Conservation (phyloP, 2,888 invertebrate species). For the Adelognathus sp. region DNA sequence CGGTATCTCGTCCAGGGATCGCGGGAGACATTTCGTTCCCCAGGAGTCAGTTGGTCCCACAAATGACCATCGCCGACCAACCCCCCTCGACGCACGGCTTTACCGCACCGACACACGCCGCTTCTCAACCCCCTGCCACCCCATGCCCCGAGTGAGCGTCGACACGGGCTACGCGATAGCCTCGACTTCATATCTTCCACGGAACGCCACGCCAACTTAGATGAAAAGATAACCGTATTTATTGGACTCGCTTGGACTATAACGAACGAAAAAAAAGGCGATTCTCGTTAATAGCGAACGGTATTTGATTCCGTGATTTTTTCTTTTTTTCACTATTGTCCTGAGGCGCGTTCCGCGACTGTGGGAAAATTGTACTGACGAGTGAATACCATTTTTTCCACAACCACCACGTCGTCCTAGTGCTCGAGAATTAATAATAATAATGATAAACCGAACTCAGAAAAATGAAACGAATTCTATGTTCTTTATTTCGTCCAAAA, state of each 20-base stretch:
- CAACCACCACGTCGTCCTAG: too few species aligned
- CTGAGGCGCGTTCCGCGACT: too few species aligned
- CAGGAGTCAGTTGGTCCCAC: conserved; percentile 73
- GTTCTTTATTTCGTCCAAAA: too few species aligned
- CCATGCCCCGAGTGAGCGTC: conserved; percentile 47
- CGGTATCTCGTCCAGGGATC: conserved; percentile 79
- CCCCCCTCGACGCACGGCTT: conserved; percentile 50
- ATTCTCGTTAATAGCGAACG: conserved; percentile 16
- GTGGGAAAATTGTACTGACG: too few species aligned
- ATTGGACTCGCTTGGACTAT: conserved; percentile 64
- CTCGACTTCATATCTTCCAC: conserved; percentile 73
- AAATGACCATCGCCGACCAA: conserved; percentile 79
- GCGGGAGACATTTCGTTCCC: conserved; percentile 80
- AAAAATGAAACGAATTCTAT: too few species aligned
- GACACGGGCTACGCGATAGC: conserved; percentile 60
- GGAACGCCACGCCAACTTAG: conserved; percentile 68
- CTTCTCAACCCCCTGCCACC: conserved; percentile 24
- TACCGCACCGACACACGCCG: conserved; percentile 64
- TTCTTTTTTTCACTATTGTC: too few species aligned
- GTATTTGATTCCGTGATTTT: too few species aligned
- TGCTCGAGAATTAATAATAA: too few species aligned
- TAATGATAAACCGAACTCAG: too few species aligned
- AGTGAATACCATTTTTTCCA: too few species aligned
- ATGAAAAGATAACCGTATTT: conserved; percentile 77
- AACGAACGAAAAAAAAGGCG: conserved; percentile 57